Base-by-base conservation (phyloP, 1,140 invertebrate genomes). In the Triops longicaudatus region DNA sequence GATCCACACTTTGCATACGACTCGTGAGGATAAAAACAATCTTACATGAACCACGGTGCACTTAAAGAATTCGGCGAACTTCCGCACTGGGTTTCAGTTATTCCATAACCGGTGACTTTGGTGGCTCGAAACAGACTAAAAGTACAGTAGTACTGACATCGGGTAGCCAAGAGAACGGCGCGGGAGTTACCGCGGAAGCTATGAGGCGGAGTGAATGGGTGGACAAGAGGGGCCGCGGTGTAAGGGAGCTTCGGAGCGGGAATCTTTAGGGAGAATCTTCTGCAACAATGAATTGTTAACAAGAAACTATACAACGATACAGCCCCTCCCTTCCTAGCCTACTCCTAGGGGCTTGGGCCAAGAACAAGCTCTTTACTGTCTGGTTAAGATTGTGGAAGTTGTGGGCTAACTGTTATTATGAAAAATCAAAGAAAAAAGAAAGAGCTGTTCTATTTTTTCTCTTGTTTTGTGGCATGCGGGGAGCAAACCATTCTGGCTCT, bases 281-380 rank as follows among this genome's bases (percentile, higher is more conserved):
- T 63, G 50, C 50, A 63, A 63, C 50, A 63, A 63, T 63, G 50
- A 63, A 63, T 17, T 63, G 50, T 63, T 63, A 63, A 63, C 50
- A 7, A 63, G n/a, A 14, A 63, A 14, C 50, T 63, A 22, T 5
- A 63, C 50, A 6, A 63, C 50, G 22, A 63, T 17, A 63, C 14
- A 22, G 17, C 14, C 14, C 50, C 50, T 22, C 50, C 22, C 14
- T 63, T 22, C 22, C 50, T 22, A 9, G 50, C 50, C 50, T 63
- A 63, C 22, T 22, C 50, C 14, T 17, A 7, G 17, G 22, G 14
- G 50, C 50, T 14, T 22, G 50, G 50, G 50, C n/a, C 50, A 63
- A 63, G 22, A 63, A 63, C 7, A 63, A 12, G 50, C 50, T 63
- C 50, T 22, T 63, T 63, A 63, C 50, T 63, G 14, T 63, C 50